Evolutionary conservation across 2,113 vertebrate species (phyloP).

Genomic region (Numenius arquata): DNA sequence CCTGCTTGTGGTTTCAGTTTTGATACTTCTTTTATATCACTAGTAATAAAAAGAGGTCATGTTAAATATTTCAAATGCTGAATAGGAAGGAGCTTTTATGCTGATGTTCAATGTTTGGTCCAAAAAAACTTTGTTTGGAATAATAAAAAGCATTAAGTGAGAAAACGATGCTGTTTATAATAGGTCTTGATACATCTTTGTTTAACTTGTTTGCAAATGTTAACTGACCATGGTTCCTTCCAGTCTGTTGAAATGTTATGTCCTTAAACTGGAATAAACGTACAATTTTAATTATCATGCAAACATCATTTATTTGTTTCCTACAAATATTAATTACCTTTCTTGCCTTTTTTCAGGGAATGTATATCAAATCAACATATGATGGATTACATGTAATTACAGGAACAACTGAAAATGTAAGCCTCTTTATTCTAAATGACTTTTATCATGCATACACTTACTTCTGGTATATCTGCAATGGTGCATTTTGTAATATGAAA

Average conservation of each 20-base stretch:
- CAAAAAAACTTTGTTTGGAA: background rate
- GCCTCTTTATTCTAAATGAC: background rate
- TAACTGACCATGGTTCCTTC: background rate
- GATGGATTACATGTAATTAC: conserved; percentile 81
- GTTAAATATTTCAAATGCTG: background rate
- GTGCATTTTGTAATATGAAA: background rate
- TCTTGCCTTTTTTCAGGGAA: conserved; percentile 65
- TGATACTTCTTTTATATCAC: background rate
- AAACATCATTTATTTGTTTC: background rate
- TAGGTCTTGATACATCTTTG: background rate
- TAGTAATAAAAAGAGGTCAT: background rate
- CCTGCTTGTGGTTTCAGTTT: background rate
- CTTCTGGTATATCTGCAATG: background rate
- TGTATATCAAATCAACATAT: conserved; percentile 86
- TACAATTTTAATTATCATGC: background rate
- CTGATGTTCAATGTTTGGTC: background rate
- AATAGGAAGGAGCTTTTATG: background rate
- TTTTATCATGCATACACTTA: background rate
- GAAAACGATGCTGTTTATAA: background rate
- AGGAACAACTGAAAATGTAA: conserved; percentile 84
- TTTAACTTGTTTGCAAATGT: background rate
- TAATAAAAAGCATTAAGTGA: background rate
- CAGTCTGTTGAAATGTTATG: background rate
- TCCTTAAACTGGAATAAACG: background rate
- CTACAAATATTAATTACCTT: background rate